Evolutionary conservation across 2,888 invertebrate species (phyloP).

Genomic region (Nemotelus nigrinus): DNA sequence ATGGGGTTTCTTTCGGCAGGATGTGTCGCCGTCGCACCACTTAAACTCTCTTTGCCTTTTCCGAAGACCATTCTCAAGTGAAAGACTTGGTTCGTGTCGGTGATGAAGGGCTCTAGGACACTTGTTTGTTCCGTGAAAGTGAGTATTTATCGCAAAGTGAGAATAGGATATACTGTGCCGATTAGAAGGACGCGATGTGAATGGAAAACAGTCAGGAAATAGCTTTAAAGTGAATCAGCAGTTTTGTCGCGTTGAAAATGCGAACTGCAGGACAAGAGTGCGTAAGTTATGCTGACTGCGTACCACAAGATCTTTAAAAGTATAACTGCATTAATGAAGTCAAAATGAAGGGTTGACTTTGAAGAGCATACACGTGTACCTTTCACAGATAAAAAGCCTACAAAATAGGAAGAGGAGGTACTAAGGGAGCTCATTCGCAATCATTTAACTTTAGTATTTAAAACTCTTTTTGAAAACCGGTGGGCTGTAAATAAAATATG

Average conservation of each 20-base stretch:
- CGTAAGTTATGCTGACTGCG: constrained; percentile 23
- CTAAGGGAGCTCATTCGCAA: too few species aligned
- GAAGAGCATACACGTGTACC: too few species aligned
- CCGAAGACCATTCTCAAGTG: too few species aligned
- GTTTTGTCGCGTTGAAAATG: constrained; percentile 20
- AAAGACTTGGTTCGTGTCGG: too few species aligned
- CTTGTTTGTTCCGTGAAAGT: background rate
- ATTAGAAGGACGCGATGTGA: constrained; percentile 33
- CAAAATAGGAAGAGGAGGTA: too few species aligned
- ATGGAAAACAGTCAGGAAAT: constrained; percentile 29
- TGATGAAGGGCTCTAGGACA: too few species aligned
- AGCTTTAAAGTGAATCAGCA: constrained; percentile 40
- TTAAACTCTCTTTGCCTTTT: too few species aligned
- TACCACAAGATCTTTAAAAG: constrained; percentile 8
- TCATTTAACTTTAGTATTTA: too few species aligned
- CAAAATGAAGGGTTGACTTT: background rate
- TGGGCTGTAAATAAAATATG: too few species aligned
- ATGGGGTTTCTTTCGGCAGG: background rate
- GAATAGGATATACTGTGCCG: constrained; percentile 32
- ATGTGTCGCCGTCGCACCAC: too few species aligned
- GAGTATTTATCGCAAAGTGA: constrained; percentile 29
- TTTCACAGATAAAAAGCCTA: too few species aligned
- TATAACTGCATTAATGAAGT: background rate
- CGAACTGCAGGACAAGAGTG: constrained; percentile 2
- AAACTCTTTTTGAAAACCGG: too few species aligned